These are phyloP conservation scores for Syngnathus rostellatus DNA, from an alignment of 2,797 vertebrate species.

Conservation along the genomic window DNA sequence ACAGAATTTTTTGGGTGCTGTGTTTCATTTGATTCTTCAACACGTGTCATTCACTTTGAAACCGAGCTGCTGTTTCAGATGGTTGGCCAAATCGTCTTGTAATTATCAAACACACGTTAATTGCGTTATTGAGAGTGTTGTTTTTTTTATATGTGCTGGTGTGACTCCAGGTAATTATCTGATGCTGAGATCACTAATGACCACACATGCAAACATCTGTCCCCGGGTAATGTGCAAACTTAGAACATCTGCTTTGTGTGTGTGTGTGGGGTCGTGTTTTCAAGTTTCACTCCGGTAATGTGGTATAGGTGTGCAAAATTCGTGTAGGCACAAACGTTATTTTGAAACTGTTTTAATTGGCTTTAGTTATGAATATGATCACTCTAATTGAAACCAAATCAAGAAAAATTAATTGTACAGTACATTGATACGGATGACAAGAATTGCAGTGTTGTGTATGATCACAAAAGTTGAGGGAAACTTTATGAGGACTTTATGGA, in stretches of 20 bases:
- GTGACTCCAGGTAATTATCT: conserved; percentile 61
- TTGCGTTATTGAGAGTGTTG: conserved; percentile 45
- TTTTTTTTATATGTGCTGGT: conserved; percentile 42
- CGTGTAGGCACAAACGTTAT: too few relatives aligned
- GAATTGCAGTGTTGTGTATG: neutral
- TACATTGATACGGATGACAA: neutral
- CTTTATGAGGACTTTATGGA: neutral
- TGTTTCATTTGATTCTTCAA: conserved; percentile 15
- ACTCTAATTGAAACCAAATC: too few relatives aligned
- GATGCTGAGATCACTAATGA: conserved; percentile 62
- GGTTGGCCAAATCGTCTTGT: conserved; percentile 54
- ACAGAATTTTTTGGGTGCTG: conserved; percentile 9
- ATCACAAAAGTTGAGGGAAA: neutral
- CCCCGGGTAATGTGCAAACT: conserved; percentile 51
- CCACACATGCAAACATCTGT: conserved; percentile 68
- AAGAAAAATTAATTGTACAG: too few relatives aligned
- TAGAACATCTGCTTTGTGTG: conserved; percentile 53
- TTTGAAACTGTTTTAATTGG: too few relatives aligned
- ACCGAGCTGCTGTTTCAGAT: conserved; percentile 53
- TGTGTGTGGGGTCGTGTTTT: neutral
- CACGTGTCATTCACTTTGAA: conserved; percentile 24
- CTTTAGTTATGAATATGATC: too few relatives aligned
- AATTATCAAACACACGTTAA: conserved; percentile 59
- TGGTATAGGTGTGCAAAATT: too few relatives aligned
- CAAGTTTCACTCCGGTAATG: neutral